Percentiles rank a stretch among this genome's conserved stretches.
phyloP scores from a whole-genome alignment of 2,888 invertebrate genomes.

The Bugula neritina region DNA sequence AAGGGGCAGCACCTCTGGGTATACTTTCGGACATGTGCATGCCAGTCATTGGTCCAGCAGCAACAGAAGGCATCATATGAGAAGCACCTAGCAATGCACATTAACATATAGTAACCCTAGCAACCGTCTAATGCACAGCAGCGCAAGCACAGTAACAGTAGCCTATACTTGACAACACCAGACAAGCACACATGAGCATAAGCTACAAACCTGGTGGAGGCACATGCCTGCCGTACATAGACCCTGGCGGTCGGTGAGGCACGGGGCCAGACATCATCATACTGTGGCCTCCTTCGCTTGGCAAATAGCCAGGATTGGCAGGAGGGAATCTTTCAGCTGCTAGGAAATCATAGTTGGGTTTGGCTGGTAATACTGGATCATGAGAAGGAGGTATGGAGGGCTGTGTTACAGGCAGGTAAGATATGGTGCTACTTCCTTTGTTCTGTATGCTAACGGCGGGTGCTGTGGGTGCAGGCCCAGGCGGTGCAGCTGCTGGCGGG shows the following conservation, averaged over 20 bases:
- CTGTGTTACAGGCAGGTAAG: conserved; percentile 3
- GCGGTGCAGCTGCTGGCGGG: not conserved
- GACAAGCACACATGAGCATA: no score
- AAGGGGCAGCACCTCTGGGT: not conserved
- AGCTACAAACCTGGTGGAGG: not conserved
- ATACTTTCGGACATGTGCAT: conserved; percentile 20
- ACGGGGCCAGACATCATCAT: not conserved
- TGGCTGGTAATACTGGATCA: not conserved
- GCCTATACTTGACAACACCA: no score
- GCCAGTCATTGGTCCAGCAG: not conserved
- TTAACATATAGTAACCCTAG: no score
- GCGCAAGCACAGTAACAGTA: no score
- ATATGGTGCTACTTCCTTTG: conserved; percentile 12
- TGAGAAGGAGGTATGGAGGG: not conserved
- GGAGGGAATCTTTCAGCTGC: conserved; percentile 1
- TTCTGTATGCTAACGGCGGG: conserved; percentile 21
- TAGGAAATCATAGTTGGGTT: not conserved
- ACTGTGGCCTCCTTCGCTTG: not conserved
- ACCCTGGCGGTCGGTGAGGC: not conserved
- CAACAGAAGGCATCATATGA: not conserved
- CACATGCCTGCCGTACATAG: not conserved
- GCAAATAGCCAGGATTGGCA: not conserved
- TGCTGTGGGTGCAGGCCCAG: not conserved
- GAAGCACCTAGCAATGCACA: not conserved
- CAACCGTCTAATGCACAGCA: no score